phyloP scores from a whole-genome alignment of 2,113 vertebrate genomes.

The Athene cunicularia region DNA sequence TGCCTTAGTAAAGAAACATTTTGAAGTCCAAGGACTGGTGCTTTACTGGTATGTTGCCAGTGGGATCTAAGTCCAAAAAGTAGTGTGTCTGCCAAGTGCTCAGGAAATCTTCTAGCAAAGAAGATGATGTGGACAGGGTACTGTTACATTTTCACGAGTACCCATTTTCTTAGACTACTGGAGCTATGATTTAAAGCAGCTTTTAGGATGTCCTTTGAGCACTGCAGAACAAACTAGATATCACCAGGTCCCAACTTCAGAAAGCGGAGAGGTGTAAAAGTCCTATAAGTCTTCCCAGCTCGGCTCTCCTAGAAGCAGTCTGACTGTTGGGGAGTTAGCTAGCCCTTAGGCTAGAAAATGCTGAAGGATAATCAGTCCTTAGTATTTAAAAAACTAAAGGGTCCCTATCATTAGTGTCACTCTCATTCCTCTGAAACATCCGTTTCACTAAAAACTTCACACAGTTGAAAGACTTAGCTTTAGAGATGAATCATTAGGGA shows the following conservation, averaged over 20 bases:
- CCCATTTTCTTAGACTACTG: neutral
- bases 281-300: neutral
- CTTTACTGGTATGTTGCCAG: neutral
- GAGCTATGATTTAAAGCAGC: neutral
- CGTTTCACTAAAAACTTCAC: neutral
- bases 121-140: neutral
- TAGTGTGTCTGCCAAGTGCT: rapidly evolving
- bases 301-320: neutral
- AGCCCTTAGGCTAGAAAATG: neutral
- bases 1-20: neutral
- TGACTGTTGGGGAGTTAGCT: neutral
- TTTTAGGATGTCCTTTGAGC: neutral
- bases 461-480: neutral
- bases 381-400: neutral
- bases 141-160: neutral
- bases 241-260: neutral
- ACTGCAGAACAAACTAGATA: neutral
- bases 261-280: neutral
- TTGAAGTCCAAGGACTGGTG: neutral
- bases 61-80: neutral
- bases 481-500: constrained; percentile 24
- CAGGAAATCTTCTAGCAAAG: neutral
- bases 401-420: neutral
- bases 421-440: neutral
- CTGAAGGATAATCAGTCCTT: neutral